Conservation (phyloP, 2,888 invertebrate genomes). For the Acleris literana region DNA sequence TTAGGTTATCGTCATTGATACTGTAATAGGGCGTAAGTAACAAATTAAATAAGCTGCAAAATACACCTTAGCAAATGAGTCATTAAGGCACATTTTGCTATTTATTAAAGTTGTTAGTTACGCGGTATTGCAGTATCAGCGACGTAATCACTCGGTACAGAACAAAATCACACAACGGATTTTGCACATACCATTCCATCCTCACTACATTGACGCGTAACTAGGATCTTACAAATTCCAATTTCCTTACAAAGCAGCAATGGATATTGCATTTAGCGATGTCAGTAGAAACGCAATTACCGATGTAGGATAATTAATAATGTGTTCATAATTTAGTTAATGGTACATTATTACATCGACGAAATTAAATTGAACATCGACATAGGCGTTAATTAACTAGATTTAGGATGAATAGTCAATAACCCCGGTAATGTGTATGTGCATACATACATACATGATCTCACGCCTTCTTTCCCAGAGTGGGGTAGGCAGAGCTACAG, state of each 20-base stretch:
- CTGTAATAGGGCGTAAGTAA: no score
- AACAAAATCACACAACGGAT: background rate
- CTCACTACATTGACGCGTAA: conserved; percentile 1
- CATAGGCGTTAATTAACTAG: conserved; percentile 5
- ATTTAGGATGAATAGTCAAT: background rate
- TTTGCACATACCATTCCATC: background rate
- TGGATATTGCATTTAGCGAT: conserved; percentile 1
- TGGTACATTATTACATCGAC: conserved; percentile 15
- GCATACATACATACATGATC: no score
- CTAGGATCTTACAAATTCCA: background rate
- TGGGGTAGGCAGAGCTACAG: no score
- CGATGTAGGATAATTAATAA: conserved; percentile 20
- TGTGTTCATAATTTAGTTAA: conserved; percentile 27
- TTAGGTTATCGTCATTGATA: background rate
- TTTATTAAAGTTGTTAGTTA: no score
- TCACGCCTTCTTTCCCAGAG: no score
- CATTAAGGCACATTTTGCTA: no score
- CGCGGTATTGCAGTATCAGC: no score
- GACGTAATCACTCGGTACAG: conserved; percentile 6
- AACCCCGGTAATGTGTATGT: no score
- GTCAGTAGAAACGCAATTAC: background rate
- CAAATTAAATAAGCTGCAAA: no score
- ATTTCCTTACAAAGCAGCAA: background rate
- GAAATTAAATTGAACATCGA: conserved; percentile 11
- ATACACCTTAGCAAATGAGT: no score